Conservation (phyloP, 2,797 vertebrate genomes). For the Ptychobarbus kaznakovi region DNA sequence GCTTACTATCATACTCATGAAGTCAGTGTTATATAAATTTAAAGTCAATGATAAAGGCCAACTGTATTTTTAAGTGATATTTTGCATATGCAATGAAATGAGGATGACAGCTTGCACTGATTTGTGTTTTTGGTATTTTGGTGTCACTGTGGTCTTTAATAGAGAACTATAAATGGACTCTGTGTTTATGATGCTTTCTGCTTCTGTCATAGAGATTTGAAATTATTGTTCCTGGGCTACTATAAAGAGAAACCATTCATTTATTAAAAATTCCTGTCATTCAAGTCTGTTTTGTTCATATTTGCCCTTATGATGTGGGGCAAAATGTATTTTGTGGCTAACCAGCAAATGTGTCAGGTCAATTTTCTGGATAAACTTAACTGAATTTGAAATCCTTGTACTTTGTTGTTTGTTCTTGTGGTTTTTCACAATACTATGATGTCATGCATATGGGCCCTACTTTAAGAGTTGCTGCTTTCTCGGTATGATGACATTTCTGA, state of each 20-base stretch:
- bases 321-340: conserved; percentile 2
- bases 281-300: conserved; percentile 15
- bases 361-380: conserved; percentile 7
- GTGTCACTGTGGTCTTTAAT: not conserved
- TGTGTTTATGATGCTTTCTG: not conserved
- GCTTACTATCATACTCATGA: not conserved
- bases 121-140: not conserved
- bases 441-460: not conserved
- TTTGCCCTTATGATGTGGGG: not conserved
- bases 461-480: conserved; percentile 11
- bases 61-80: not conserved
- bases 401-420: conserved; percentile 1
- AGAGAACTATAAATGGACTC: not conserved
- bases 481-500: not conserved
- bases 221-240: not conserved
- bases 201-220: not conserved
- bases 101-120: not conserved
- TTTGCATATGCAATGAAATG: not conserved
- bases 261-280: conserved; percentile 6
- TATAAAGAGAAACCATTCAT: not conserved
- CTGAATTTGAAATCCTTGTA: conserved; percentile 15
- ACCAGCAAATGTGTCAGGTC: conserved; percentile 26
- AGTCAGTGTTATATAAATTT: not conserved
- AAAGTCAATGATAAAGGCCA: not conserved
- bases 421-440: conserved; percentile 9